Evolutionary conservation across 2,888 invertebrate genomes (phyloP).

Genomic region (Synanthedon formicaeformis): DNA sequence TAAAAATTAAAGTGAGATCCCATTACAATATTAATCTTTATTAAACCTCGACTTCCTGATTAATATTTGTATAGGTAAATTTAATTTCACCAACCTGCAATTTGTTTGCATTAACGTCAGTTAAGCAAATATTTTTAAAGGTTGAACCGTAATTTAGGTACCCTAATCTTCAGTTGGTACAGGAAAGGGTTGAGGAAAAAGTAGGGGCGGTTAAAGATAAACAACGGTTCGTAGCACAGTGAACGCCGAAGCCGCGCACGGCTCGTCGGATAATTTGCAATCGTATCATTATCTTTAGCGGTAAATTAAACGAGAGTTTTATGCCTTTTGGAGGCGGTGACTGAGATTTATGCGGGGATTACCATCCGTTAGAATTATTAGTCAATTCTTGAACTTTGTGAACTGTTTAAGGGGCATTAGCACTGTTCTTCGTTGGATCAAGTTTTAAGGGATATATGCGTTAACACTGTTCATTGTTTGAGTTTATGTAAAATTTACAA

Average conservation of each 20-base stretch:
- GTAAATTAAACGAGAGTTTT: constrained; percentile 45
- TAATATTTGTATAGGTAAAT: neutral
- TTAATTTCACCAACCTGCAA: neutral
- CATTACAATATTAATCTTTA: too few species aligned
- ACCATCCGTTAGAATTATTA: constrained; percentile 15
- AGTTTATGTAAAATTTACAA: too few species aligned
- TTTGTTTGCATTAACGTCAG: neutral
- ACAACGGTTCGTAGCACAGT: constrained; percentile 41
- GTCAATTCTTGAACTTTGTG: constrained; percentile 16
- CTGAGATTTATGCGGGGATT: constrained; percentile 27
- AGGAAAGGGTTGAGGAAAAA: constrained; percentile 51
- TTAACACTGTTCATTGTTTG: too few species aligned
- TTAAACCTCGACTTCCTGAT: too few species aligned
- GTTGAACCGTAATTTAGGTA: constrained; percentile 44
- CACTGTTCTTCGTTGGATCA: neutral
- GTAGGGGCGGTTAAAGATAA: constrained; percentile 66
- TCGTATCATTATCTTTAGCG: constrained; percentile 49
- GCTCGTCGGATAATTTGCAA: constrained; percentile 51
- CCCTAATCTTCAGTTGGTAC: constrained; percentile 39
- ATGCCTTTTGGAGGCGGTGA: constrained; percentile 28
- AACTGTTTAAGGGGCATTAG: constrained; percentile 5
- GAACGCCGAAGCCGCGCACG: constrained; percentile 18
- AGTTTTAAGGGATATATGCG: too few species aligned
- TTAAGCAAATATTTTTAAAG: neutral
- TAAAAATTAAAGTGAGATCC: too few species aligned